Evolutionary conservation across 2,113 vertebrate species (phyloP).

Genomic region (Dipodomys merriami): DNA sequence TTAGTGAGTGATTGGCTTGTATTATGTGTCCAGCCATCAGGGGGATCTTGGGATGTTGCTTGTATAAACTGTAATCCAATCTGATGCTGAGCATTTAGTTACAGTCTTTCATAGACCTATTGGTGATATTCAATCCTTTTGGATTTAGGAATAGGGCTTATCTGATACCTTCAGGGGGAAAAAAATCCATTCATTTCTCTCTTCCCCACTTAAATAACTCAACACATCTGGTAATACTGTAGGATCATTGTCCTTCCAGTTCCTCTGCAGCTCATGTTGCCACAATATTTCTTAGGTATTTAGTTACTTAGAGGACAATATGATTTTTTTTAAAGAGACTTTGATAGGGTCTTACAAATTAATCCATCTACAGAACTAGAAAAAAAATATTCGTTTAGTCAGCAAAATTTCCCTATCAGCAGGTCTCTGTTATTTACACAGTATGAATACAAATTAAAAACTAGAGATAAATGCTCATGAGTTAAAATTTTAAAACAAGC

Average conservation of each 20-base stretch:
- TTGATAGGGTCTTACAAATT: constrained; percentile 86
- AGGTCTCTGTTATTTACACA: constrained; percentile 64
- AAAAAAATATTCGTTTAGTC: constrained; percentile 82
- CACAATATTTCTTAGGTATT: constrained; percentile 95
- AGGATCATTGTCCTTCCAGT: constrained; percentile 96
- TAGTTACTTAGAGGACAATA: constrained; percentile 93
- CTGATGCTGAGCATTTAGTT: constrained; percentile 91
- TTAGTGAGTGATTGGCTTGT: constrained; percentile 92
- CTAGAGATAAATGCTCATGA: constrained; percentile 51
- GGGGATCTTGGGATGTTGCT: constrained; percentile 95
- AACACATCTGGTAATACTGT: constrained; percentile 99
- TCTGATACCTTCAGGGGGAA: constrained; percentile 92
- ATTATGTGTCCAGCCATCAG: constrained; percentile 95
- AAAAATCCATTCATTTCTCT: constrained; percentile 88
- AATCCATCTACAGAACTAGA: constrained; percentile 82
- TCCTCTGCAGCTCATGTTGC: constrained; percentile 91
- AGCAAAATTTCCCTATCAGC: constrained; percentile 80
- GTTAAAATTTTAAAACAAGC: constrained; percentile 65
- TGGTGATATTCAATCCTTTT: constrained; percentile 95
- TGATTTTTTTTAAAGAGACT: constrained; percentile 80
- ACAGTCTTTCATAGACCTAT: constrained; percentile 95
- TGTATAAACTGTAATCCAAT: constrained; percentile 98
- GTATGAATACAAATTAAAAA: constrained; percentile 64
- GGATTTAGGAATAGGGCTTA: constrained; percentile 97
- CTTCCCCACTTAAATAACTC: constrained; percentile 93